These are phyloP conservation scores for Natrix natrix DNA, from an alignment of 2,797 vertebrate species.

Conservation along the genomic window DNA sequence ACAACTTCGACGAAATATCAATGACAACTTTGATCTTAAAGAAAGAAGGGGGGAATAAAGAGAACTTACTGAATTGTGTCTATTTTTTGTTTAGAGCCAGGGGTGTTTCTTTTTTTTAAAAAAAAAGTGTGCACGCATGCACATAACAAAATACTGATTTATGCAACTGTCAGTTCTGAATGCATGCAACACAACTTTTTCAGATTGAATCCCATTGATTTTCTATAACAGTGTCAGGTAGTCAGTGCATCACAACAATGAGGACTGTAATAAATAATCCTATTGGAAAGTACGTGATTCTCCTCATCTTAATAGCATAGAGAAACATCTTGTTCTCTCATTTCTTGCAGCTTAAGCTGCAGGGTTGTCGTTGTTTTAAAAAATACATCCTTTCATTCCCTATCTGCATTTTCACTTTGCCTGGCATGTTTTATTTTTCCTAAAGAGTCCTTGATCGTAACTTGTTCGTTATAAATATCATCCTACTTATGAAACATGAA, in stretches of 20 bases:
- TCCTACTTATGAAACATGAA: constrained; percentile 51
- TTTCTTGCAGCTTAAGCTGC: constrained; percentile 40
- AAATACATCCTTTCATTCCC: constrained; percentile 47
- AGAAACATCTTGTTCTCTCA: constrained; percentile 61
- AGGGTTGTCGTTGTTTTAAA: constrained; percentile 17
- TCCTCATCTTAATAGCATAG: constrained; percentile 64
- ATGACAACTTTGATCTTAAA: constrained; percentile 56
- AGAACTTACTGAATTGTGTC: constrained; percentile 58
- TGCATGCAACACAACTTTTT: constrained; percentile 72
- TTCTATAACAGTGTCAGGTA: constrained; percentile 75
- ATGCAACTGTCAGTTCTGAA: constrained; percentile 70
- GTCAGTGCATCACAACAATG: constrained; percentile 65
- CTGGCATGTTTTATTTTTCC: constrained; percentile 54
- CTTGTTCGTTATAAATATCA: constrained; percentile 43
- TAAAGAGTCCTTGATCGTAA: constrained; percentile 43
- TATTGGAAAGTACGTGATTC: constrained; percentile 65
- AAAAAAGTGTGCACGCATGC: not conserved
- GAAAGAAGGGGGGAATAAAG: constrained; percentile 31
- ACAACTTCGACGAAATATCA: constrained; percentile 46
- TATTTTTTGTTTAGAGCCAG: constrained; percentile 54
- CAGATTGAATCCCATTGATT: constrained; percentile 79
- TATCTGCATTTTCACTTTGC: constrained; percentile 51
- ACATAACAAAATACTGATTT: constrained; percentile 69
- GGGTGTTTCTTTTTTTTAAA: not conserved
- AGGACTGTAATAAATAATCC: constrained; percentile 72